These are phyloP conservation scores for Lophius piscatorius DNA, from an alignment of 2,113 vertebrate species.

Conservation along the genomic window DNA sequence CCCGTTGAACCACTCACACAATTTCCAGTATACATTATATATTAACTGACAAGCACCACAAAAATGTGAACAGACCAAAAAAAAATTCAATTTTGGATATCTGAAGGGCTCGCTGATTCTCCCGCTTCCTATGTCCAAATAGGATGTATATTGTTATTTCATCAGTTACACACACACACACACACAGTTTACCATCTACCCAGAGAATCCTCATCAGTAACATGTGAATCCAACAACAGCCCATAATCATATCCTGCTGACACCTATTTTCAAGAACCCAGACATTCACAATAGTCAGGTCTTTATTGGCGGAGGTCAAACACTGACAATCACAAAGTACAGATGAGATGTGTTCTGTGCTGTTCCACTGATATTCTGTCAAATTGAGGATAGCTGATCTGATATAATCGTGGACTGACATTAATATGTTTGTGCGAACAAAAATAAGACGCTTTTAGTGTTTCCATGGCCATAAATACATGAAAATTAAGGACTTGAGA, in stretches of 20 bases:
- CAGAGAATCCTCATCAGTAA: slow-evolving; percentile 15
- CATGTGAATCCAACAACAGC: slow-evolving; percentile 22
- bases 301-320: slow-evolving; percentile 57
- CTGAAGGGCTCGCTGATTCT: slow-evolving; percentile 38
- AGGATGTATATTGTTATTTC: slow-evolving; percentile 27
- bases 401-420: slow-evolving; percentile 14
- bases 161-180: slow-evolving; percentile 15
- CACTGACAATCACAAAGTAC: slow-evolving; percentile 50
- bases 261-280: slow-evolving; percentile 25
- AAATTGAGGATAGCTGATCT: slow-evolving; percentile 18
- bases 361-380: slow-evolving; percentile 1
- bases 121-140: slow-evolving; percentile 36
- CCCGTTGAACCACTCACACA: slow-evolving; percentile 14
- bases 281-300: slow-evolving; percentile 68
- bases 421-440: slow-evolving; percentile 5
- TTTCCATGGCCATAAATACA: too few relatives aligned
- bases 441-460: slow-evolving; percentile 20
- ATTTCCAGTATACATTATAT: slow-evolving; percentile 58
- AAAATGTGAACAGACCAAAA: slow-evolving; percentile 45
- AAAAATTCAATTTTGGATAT: slow-evolving; percentile 31
- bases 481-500: slow-evolving; percentile 27
- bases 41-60: slow-evolving; percentile 63
- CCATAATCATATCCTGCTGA: slow-evolving; percentile 2
- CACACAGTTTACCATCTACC: slow-evolving; percentile 20
- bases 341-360: slow-evolving; percentile 33